Conservation (phyloP, 1,140 invertebrate species). For the Idris sp. region DNA sequence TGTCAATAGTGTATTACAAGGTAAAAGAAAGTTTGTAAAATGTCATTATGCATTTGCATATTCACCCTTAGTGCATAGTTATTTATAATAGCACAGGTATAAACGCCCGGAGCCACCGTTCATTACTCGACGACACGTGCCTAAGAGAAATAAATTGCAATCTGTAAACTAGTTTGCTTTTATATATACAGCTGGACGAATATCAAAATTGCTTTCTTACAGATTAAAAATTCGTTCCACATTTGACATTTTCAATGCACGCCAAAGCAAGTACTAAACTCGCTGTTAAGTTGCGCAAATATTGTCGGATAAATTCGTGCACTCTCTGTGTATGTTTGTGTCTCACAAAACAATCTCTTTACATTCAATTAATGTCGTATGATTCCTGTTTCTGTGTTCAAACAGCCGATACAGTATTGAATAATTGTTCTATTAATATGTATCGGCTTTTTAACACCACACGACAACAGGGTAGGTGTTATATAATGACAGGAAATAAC, state of each 20-base stretch:
- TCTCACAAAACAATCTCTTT: conserved; percentile 21
- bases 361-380: conserved; percentile 22
- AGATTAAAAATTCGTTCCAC: conserved; percentile 35
- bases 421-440: conserved; percentile 40
- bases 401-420: conserved; percentile 4
- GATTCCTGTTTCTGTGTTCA: conserved; percentile 6
- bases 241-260: conserved; percentile 53
- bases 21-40: conserved; percentile 20
- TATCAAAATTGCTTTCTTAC: conserved; percentile 27
- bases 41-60: conserved; percentile 34
- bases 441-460: conserved; percentile 24
- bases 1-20: too few relatives aligned
- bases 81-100: conserved; percentile 44
- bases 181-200: conserved; percentile 13
- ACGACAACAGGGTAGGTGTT: conserved; percentile 27
- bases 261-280: too few relatives aligned
- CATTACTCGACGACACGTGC: conserved; percentile 62
- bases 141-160: conserved; percentile 59
- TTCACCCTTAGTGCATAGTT: conserved; percentile 25
- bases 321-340: conserved; percentile 10
- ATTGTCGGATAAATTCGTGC: conserved; percentile 22
- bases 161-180: conserved; percentile 56
- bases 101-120: conserved; percentile 53
- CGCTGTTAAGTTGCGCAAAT: conserved; percentile 18
- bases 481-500: conserved; percentile 33